Evolutionary conservation across 2,113 vertebrate genomes (phyloP).

Genomic region (Proteles cristata): DNA sequence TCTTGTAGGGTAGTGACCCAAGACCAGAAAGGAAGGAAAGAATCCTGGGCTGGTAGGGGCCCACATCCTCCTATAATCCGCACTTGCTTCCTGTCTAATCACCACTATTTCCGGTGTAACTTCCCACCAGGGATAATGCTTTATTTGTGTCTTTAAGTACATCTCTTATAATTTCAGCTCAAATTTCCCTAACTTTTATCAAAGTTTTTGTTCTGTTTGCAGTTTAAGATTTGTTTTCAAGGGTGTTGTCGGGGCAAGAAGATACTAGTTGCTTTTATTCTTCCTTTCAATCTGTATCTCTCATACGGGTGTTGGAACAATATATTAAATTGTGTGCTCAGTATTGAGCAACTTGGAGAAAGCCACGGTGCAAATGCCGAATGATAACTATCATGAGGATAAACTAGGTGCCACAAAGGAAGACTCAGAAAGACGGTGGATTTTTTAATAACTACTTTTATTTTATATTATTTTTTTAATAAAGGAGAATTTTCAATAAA

Average conservation of each 20-base stretch:
- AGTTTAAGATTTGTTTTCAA: constrained; percentile 25
- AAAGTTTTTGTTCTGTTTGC: not conserved
- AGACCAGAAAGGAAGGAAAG: constrained; percentile 40
- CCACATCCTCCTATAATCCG: constrained; percentile 7
- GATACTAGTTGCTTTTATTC: not conserved
- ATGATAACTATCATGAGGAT: not conserved
- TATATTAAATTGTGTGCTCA: not conserved
- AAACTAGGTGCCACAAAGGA: not conserved
- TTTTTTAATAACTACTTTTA: not conserved
- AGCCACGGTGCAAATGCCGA: not conserved
- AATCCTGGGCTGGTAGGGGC: not conserved
- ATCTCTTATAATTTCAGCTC: not conserved
- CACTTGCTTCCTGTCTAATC: constrained; percentile 49
- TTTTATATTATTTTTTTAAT: too few relatives aligned
- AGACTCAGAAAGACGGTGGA: constrained; percentile 24
- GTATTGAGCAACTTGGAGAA: not conserved
- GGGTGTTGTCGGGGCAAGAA: not conserved
- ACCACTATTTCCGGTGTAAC: constrained; percentile 8
- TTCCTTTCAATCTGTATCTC: not conserved
- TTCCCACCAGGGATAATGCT: not conserved
- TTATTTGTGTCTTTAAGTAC: constrained; percentile 28
- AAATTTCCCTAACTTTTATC: not conserved
- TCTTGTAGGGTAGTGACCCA: not conserved
- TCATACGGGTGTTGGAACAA: not conserved
- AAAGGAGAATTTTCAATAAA: too few relatives aligned